These are phyloP conservation scores for Entomobrya multifasciata DNA, from an alignment of 2,888 invertebrate genomes.

Conservation along the genomic window DNA sequence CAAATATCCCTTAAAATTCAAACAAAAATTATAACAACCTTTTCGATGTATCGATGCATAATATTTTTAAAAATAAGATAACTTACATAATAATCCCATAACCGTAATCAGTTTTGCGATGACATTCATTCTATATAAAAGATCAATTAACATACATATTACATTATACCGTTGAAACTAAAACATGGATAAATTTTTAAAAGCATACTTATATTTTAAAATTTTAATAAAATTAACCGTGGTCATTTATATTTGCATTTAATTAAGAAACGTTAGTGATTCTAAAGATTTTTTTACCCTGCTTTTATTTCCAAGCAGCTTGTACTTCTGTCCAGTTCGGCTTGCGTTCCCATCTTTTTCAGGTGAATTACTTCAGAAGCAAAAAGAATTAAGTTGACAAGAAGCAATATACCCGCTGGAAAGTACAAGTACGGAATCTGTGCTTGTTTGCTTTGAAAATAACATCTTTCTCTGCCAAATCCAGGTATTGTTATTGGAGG, in stretches of 20 bases:
- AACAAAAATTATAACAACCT: not conserved
- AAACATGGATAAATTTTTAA: too few relatives aligned
- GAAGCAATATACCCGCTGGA: slow-evolving; percentile 61
- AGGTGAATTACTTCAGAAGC: slow-evolving; percentile 64
- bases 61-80: not conserved
- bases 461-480: slow-evolving; percentile 65
- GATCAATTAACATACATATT: not conserved
- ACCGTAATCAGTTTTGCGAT: slow-evolving; percentile 71
- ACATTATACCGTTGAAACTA: too few relatives aligned
- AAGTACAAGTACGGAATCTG: slow-evolving; percentile 67
- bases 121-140: slow-evolving; percentile 37
- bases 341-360: slow-evolving; percentile 55
- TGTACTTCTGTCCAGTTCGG: slow-evolving; percentile 70
- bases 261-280: not conserved
- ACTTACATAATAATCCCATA: slow-evolving; percentile 64
- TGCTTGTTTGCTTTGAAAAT: slow-evolving; percentile 51
- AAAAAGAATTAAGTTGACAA: slow-evolving; percentile 71
- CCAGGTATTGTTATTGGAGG: slow-evolving; percentile 50
- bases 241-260: not conserved
- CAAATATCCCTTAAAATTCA: slow-evolving; percentile 60
- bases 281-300: slow-evolving; percentile 48
- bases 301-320: slow-evolving; percentile 60
- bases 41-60: not conserved
- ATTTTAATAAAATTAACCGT: not conserved
- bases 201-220: too few relatives aligned